These are phyloP conservation scores for Motacilla tschutschensis DNA, from an alignment of 2,113 vertebrate species.

Conservation along the genomic window DNA sequence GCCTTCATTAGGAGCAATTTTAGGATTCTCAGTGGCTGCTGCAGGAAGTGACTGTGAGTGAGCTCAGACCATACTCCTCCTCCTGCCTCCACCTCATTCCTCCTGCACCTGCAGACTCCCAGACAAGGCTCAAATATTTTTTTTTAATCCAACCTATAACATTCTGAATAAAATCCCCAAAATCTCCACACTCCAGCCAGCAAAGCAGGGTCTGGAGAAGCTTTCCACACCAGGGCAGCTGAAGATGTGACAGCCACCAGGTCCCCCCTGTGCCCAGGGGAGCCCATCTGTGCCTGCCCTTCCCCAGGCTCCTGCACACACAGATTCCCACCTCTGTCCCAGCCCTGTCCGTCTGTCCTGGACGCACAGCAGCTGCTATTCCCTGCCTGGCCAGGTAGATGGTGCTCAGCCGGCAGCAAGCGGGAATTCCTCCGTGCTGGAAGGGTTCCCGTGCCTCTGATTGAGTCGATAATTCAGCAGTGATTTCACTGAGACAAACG, in stretches of 20 bases:
- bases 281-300: neutral
- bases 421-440: neutral
- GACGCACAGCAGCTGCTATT: conserved; percentile 11
- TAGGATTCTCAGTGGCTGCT: neutral
- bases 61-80: neutral
- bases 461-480: neutral
- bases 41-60: neutral
- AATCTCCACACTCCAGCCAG: neutral
- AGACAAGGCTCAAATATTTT: accelerated
- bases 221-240: neutral
- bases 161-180: neutral
- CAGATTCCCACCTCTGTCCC: neutral
- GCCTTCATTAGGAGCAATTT: neutral
- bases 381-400: conserved; percentile 59
- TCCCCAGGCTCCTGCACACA: neutral
- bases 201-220: neutral
- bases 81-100: neutral
- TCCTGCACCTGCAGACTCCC: neutral
- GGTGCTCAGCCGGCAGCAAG: conserved; percentile 49
- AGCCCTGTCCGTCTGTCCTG: neutral
- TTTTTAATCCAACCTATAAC: neutral
- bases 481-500: neutral
- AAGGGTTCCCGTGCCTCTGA: neutral
- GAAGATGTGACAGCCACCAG: neutral
- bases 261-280: neutral